Percentiles rank a stretch among this genome's conserved stretches.
These are phyloP conservation scores for Euschistus heros DNA, from an alignment of 1,140 invertebrate genomes.

Conservation along the genomic window DNA sequence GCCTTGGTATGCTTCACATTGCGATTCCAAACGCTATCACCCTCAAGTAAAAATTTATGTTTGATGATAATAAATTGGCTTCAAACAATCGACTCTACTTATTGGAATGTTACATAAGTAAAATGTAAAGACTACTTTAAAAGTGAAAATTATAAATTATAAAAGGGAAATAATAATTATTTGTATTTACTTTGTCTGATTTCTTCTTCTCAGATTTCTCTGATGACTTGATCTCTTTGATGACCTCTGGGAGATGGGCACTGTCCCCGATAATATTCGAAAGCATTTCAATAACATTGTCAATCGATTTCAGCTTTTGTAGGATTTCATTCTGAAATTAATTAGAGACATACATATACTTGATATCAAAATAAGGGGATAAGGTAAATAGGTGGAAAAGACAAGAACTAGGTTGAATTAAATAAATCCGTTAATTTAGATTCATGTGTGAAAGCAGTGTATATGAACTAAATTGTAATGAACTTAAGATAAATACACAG, in stretches of 20 bases:
- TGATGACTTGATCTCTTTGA: constrained; percentile 22
- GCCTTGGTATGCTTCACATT: not conserved
- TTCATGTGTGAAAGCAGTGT: too few relatives aligned
- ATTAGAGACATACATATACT: too few relatives aligned
- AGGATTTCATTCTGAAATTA: constrained; percentile 60
- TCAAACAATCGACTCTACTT: constrained; percentile 9
- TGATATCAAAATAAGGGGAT: too few relatives aligned
- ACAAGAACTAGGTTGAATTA: too few relatives aligned
- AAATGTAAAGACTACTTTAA: not conserved
- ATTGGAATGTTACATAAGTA: not conserved
- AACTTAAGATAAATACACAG: too few relatives aligned
- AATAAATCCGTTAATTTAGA: too few relatives aligned
- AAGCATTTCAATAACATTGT: constrained; percentile 73
- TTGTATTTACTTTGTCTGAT: constrained; percentile 36
- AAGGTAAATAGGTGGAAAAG: too few relatives aligned
- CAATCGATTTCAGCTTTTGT: constrained; percentile 68
- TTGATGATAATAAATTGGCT: not conserved
- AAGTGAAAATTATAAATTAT: not conserved
- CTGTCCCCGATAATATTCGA: constrained; percentile 59
- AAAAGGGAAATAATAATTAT: not conserved
- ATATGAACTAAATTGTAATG: too few relatives aligned
- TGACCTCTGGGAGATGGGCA: not conserved
- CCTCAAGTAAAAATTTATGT: constrained; percentile 11
- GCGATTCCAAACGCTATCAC: constrained; percentile 2
- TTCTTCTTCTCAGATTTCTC: constrained; percentile 33